Evolutionary conservation across 2,113 vertebrate genomes (phyloP).

Genomic region (Suncus etruscus): DNA sequence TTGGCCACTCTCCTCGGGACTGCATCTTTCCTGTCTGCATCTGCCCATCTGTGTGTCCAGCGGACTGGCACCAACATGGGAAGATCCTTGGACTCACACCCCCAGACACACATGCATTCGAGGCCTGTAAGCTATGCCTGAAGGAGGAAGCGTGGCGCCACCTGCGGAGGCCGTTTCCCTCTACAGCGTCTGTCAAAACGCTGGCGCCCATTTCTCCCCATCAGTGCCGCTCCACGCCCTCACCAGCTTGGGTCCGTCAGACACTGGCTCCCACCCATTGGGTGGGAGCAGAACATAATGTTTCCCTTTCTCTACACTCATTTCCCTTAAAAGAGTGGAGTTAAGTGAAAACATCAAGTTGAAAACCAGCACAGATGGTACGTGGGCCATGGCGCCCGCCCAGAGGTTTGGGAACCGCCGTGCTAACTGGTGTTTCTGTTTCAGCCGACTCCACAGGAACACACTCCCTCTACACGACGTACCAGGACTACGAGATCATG

Average conservation of each 20-base stretch:
- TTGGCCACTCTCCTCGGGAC: background rate
- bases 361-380: conserved; percentile 56
- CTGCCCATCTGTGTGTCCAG: background rate
- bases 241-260: background rate
- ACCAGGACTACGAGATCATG: conserved; percentile 98
- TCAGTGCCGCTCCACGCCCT: background rate
- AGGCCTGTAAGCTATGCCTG: background rate
- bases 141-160: background rate
- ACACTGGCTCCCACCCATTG: background rate
- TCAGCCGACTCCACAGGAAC: conserved; percentile 96
- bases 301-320: conserved; percentile 60
- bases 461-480: conserved; percentile 96
- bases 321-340: conserved; percentile 57
- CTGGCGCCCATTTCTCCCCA: background rate
- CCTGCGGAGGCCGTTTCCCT: background rate
- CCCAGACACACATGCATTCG: fast-evolving
- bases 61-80: background rate
- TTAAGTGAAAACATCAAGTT: conserved; percentile 59
- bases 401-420: conserved; percentile 41
- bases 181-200: background rate
- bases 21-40: background rate
- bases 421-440: conserved; percentile 70
- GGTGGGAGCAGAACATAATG: background rate
- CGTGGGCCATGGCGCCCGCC: conserved; percentile 50
- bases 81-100: background rate